Evolutionary conservation across 2,113 vertebrate genomes (phyloP).

Genomic region (Macaca mulatta): DNA sequence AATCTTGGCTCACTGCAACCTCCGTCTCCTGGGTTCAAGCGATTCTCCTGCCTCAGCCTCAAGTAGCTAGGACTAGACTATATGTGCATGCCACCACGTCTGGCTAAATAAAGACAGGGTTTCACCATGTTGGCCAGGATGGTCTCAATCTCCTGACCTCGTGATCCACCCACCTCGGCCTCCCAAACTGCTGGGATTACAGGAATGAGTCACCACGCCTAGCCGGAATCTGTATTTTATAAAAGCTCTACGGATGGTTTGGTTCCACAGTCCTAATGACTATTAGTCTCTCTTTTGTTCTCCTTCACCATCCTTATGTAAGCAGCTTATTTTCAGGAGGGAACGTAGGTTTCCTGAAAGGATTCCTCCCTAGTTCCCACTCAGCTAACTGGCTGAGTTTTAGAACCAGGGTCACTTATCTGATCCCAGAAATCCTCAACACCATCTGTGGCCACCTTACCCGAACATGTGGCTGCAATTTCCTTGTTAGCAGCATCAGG

Average conservation of each 20-base stretch:
- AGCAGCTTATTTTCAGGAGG: slow-evolving; percentile 10
- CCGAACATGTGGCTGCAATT: slow-evolving; percentile 83
- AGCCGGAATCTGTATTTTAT: background rate
- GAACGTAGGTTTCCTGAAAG: slow-evolving; percentile 29
- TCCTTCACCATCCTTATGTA: background rate
- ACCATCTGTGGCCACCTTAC: slow-evolving; percentile 86
- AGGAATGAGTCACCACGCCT: no score
- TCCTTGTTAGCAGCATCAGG: slow-evolving; percentile 86
- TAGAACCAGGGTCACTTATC: slow-evolving; percentile 58
- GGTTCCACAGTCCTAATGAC: background rate
- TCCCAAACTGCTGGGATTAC: no score
- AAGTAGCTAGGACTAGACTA: no score
- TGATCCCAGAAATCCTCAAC: slow-evolving; percentile 81
- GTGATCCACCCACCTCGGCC: no score
- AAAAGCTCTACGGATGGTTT: background rate
- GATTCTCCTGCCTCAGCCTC: no score
- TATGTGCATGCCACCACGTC: no score
- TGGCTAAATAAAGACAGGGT: no score
- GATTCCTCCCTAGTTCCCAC: slow-evolving; percentile 67
- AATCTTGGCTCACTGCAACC: no score
- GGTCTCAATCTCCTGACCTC: no score
- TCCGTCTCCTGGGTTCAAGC: no score
- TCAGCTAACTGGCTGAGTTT: slow-evolving; percentile 46
- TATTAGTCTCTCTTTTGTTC: background rate
- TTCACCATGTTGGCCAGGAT: no score